phyloP scores from a whole-genome alignment of 2,113 vertebrate genomes.

The Notechis scutatus region DNA sequence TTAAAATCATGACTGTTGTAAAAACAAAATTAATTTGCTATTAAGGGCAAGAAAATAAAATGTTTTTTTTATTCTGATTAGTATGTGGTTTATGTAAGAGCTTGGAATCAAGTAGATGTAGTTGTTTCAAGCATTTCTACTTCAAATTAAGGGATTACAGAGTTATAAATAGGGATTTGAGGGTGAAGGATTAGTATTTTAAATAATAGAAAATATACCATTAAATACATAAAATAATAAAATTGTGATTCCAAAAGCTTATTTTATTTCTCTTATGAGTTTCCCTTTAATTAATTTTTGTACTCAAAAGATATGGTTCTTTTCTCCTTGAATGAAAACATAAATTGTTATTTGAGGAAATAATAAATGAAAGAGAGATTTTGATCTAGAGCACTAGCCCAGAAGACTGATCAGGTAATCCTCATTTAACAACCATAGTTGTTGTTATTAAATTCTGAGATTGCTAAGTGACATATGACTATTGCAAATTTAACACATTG shows the following conservation, averaged over 20 bases:
- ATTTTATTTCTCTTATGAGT: background rate
- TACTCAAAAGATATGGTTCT: background rate
- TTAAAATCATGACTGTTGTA: conserved; percentile 55
- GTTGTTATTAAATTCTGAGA: background rate
- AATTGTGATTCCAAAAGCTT: no score
- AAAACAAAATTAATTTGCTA: conserved; percentile 27
- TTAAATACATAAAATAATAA: background rate
- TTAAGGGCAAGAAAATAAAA: conserved; percentile 58
- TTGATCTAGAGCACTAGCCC: background rate
- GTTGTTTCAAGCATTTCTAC: background rate
- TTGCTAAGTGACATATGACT: background rate
- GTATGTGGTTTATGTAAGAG: background rate
- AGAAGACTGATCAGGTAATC: background rate
- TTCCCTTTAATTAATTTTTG: background rate
- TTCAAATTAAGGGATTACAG: background rate
- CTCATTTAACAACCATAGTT: background rate
- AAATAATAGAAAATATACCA: background rate
- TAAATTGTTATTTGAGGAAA: background rate
- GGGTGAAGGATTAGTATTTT: background rate
- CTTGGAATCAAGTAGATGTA: background rate
- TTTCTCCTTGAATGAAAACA: background rate
- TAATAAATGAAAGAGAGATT: background rate
- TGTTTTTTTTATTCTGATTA: background rate
- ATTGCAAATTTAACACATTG: background rate
- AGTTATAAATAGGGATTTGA: background rate